Evolutionary conservation across 2,888 invertebrate genomes (phyloP), one percentile per base, ranked within the genome.

Genomic region (Drosophila gaucha): DNA sequence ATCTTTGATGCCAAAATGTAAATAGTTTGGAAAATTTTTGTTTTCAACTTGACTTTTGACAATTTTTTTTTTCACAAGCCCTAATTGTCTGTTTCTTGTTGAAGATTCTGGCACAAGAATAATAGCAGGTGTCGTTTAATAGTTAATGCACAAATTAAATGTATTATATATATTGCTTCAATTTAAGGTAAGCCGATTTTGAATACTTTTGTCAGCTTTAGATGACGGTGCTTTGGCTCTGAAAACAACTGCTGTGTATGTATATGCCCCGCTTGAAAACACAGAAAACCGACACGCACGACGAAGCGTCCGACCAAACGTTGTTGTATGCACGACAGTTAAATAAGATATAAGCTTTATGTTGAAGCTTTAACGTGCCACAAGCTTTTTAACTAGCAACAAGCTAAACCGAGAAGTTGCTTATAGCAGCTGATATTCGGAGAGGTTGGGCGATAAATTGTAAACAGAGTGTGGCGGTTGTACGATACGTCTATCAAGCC

Each of bases 311-410:
- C 74, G 74, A 18, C 28, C 16, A 38, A 67, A 55, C 74, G 73
- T 74, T 73, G 66, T 73, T 73, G 70, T 55, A 66, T 57, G 44
- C 35, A 70, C 74, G 78, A 74, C 41, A 52, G 58, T 70, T 60
- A 36, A 74, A 44, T 26, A 35, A 60, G 74, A 58, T 76, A 67
- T 76, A 74, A 76, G 62, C 69, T 70, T 65, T 52, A 9, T 16
- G 24, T 20, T 47, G 14, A 35, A 79, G 76, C 83, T 82, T 79
- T 69, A 79, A 58, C 79, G 74, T 82, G 82, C 77, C 56, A 79
- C 79, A 79, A 78, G 82, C 66, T 69, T 55, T 41, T 18, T 39
- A 52, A 63, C 74, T 66, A 73, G 74, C 73, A 73, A 73, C 73
- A 73, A 73, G 74, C 73, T 51, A 51, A 36, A 14, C 54, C 46